Conservation (phyloP, 1,140 invertebrate species). For the Euura saliciscinereae region DNA sequence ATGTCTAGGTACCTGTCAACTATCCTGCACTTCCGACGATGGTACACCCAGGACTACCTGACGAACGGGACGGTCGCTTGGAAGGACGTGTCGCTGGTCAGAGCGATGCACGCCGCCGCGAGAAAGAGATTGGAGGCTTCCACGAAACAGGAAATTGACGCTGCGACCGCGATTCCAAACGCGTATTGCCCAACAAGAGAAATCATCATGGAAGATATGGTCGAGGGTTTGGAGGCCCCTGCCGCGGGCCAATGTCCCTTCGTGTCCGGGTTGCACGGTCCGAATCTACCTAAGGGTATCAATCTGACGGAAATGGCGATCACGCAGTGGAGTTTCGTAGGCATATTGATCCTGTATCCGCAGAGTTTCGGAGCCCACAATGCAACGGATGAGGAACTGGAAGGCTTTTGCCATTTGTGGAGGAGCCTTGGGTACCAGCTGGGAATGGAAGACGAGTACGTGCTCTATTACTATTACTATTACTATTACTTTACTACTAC, state of each 20-base stretch:
- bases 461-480: no score
- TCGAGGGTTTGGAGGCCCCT: conserved; percentile 28
- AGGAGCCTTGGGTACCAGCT: conserved; percentile 77
- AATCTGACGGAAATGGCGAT: conserved; percentile 78
- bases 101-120: conserved; percentile 53
- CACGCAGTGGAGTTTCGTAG: conserved; percentile 84
- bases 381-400: conserved; percentile 64
- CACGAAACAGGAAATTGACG: conserved; percentile 30
- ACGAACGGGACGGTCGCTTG: conserved; percentile 48
- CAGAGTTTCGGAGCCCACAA: conserved; percentile 67
- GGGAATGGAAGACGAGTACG: conserved; percentile 78
- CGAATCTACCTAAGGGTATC: conserved; percentile 57
- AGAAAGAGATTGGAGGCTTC: conserved; percentile 39
- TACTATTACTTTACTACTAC: no score
- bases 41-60: conserved; percentile 62
- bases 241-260: conserved; percentile 35
- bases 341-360: conserved; percentile 69
- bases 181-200: no score
- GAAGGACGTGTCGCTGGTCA: conserved; percentile 54
- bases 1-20: conserved; percentile 59
- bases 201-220: conserved; percentile 30
- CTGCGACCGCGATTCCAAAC: conserved; percentile 39
- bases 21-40: conserved; percentile 52
- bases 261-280: conserved; percentile 60
- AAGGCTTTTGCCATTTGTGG: conserved; percentile 84